Conservation (phyloP, 1,140 invertebrate genomes). For the Diabrotica virgifera region DNA sequence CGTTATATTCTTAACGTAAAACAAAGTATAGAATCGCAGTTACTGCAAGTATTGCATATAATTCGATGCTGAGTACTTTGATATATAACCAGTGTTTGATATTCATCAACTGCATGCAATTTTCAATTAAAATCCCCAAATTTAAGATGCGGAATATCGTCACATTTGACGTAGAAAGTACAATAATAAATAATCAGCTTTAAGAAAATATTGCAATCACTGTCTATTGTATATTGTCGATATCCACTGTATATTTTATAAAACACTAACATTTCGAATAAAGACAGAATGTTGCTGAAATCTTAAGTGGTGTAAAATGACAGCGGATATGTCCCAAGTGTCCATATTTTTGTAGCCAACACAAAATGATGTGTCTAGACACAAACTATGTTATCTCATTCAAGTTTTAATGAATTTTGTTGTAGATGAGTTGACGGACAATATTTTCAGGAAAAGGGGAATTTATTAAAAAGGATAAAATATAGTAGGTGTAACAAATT, state of each 20-base stretch:
- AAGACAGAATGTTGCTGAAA: background rate
- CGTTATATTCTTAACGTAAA: too few relatives aligned
- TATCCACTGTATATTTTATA: constrained; percentile 1
- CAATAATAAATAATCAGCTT: constrained; percentile 21
- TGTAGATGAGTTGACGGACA: constrained; percentile 6
- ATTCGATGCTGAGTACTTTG: too few relatives aligned
- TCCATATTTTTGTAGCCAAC: constrained; percentile 19
- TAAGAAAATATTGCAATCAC: constrained; percentile 18
- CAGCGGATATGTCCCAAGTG: constrained; percentile 6
- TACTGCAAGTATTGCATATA: too few relatives aligned
- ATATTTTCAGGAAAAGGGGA: background rate
- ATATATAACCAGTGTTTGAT: too few relatives aligned
- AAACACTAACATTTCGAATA: background rate
- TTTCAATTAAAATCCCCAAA: background rate
- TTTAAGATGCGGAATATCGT: background rate
- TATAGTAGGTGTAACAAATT: too few relatives aligned
- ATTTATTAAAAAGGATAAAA: too few relatives aligned
- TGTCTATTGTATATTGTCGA: constrained; percentile 20
- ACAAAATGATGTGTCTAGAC: constrained; percentile 13
- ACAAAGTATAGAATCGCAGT: too few relatives aligned
- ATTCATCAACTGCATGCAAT: background rate
- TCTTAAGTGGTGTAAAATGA: constrained; percentile 4
- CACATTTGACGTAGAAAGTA: constrained; percentile 18
- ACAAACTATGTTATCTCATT: constrained; percentile 14
- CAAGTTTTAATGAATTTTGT: constrained; percentile 7